Evolutionary conservation across 2,888 invertebrate genomes (phyloP), one percentile per base, ranked within the genome.

Genomic region (Germaria angustata): DNA sequence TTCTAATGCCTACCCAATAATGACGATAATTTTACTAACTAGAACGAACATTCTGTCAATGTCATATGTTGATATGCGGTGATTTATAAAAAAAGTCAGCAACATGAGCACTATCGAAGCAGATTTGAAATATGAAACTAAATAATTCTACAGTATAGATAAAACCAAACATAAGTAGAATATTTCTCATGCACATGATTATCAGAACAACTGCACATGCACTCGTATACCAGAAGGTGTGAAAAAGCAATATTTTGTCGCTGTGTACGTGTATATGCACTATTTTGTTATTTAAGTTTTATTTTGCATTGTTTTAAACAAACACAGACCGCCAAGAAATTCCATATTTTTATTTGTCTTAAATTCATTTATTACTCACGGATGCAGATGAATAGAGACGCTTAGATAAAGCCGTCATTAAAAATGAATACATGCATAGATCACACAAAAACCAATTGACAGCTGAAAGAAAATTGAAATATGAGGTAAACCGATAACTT

Each of bases 41-140:
- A 71, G 75, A 84, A 59, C 63, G 39, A 84, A 55, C 55, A 39
- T 59, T 71, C 63, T 81, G 77, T 73, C 84, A 85, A 81, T 85
- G 85, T 81, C 83, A 85, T 53, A 81, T 71, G 65, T 57, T 71
- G 75, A 63, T 69, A 76, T 80, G 71, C 51, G 80, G 51, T 59
- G 49, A 55, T 65, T 57, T 20, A 66, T 41, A n/a, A 22, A 59
- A 51, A n/a, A 68, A 41, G 41, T 41, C 39, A 66, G 69, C 77
- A 63, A 36, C 63, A 44, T 65, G 17, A 65, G 44, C 34, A 34
- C 44, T 9, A 78, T 36, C 53, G 15, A n/a, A 77, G 39, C 20
- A 71, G 17, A 59, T 66, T 55, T 66, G 66, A 72, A 79, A 79
- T 79, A 66, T 79, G 66, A 80, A 24, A 73, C 66, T 17, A 36